These are phyloP conservation scores for Trichechus manatus DNA, from an alignment of 2,113 vertebrate species.

Conservation along the genomic window DNA sequence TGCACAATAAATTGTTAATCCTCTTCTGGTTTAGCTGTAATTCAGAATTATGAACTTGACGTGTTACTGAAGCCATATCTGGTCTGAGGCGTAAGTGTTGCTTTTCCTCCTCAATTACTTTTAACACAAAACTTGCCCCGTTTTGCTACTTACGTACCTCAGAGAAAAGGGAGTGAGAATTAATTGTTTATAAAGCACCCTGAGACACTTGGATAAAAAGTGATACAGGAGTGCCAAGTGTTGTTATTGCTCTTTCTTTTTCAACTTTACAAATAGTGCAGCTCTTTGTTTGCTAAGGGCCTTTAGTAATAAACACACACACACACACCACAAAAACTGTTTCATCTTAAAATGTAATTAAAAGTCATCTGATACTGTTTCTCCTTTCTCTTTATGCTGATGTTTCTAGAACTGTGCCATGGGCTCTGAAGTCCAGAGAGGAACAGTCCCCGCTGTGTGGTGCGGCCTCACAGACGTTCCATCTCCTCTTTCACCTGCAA, in stretches of 20 bases:
- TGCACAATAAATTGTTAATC: not conserved
- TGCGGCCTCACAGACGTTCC: not conserved
- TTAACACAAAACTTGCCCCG: not conserved
- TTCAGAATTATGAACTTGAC: not conserved
- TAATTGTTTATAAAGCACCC: constrained; percentile 16
- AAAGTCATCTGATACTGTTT: not conserved
- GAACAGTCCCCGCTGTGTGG: not conserved
- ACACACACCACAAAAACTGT: not conserved
- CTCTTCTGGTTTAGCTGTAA: not conserved
- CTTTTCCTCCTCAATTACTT: not conserved
- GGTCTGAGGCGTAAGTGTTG: not conserved
- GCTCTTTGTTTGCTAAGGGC: constrained; percentile 56
- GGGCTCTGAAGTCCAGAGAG: not conserved
- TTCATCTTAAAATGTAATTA: constrained; percentile 55
- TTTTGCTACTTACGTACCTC: not conserved
- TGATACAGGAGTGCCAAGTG: not conserved
- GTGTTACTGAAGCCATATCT: not conserved
- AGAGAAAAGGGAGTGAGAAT: not conserved
- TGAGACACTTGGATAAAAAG: constrained; percentile 46
- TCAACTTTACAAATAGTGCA: not conserved
- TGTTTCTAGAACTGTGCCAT: fast-evolving
- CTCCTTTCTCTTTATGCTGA: not conserved
- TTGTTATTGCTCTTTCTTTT: not conserved
- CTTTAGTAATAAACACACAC: constrained; percentile 32
- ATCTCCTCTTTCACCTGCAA: too few relatives aligned